Base-by-base conservation (phyloP, 2,888 invertebrate genomes). In the Chrysolina haemoptera region DNA sequence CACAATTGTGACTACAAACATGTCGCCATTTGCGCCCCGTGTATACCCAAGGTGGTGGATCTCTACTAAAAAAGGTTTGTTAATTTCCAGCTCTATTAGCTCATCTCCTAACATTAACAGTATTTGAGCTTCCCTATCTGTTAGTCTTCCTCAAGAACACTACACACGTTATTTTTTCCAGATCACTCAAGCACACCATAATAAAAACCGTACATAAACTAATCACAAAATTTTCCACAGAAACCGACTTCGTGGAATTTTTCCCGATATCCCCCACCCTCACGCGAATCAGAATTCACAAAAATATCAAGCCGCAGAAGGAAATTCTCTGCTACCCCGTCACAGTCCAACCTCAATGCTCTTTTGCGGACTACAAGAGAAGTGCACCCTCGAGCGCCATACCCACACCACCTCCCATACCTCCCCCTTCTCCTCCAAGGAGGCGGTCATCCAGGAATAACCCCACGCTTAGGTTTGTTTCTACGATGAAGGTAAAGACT, bases 241-340 rank as follows among this genome's bases (percentile, higher is more conserved):
- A 94, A 90, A 92, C 93, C 85, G 89, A 93, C 84, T 92, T 93
- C 89, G 92, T 95, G 86, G 94, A 95, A 90, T 95, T 94, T 88
- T 93, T 94, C 88, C 94, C 95, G 85, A 93, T 95, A 84, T 93
- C 95, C 78, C 92, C 94, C 65, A 95, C 94, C 80, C 89, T 95
- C 85, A 95, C 94, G 82, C 93, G 94, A 89, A 94, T 95, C 85
- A 91, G 94, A 86, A 92, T 94, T 67, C 94, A 94, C 87, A 94
- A 93, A 89, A 81, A 78, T 74, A 75, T 81, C 53, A 89, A 90
- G 74, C 86, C 87, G 16, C 86, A 88, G 74, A 88, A 86, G 77
- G 92, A 93, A 88, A 90, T 92, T 50, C 88, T 92, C 77, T 93
- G 92, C 85, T 93, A 92, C 84, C 93, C 92, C 66, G 87, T 89